Evolutionary conservation across 2,113 vertebrate genomes (phyloP).

Genomic region (Elephantulus edwardii): DNA sequence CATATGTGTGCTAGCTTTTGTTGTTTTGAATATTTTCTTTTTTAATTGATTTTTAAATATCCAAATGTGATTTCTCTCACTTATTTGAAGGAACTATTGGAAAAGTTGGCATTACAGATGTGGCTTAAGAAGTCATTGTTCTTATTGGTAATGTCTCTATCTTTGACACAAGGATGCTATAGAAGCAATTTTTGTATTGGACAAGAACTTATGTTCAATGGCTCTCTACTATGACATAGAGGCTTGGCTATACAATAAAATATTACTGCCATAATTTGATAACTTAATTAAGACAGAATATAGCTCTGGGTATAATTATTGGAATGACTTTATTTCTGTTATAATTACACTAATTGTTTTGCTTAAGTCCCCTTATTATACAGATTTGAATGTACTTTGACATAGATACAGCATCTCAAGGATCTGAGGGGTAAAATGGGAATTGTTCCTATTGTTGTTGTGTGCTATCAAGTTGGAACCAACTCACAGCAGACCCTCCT

Average conservation of each 20-base stretch:
- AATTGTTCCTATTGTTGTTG: no score
- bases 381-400: not conserved
- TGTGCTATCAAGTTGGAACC: no score
- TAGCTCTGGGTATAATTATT: not conserved
- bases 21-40: not conserved
- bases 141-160: not conserved
- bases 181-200: not conserved
- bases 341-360: not conserved
- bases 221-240: not conserved
- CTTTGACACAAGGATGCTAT: not conserved
- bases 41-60: not conserved
- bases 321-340: conserved; percentile 1
- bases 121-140: not conserved
- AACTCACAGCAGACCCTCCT: no score
- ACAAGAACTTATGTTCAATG: not conserved
- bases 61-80: not conserved
- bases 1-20: not conserved
- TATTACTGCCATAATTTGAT: not conserved
- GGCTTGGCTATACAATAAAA: not conserved
- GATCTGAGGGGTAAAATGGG: not conserved
- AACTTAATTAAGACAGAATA: conserved; percentile 9
- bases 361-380: not conserved
- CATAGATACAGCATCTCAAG: not conserved
- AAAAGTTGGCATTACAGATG: not conserved
- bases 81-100: not conserved